These are phyloP conservation scores for Euleptes europaea DNA, from an alignment of 2,113 vertebrate genomes.

Conservation along the genomic window DNA sequence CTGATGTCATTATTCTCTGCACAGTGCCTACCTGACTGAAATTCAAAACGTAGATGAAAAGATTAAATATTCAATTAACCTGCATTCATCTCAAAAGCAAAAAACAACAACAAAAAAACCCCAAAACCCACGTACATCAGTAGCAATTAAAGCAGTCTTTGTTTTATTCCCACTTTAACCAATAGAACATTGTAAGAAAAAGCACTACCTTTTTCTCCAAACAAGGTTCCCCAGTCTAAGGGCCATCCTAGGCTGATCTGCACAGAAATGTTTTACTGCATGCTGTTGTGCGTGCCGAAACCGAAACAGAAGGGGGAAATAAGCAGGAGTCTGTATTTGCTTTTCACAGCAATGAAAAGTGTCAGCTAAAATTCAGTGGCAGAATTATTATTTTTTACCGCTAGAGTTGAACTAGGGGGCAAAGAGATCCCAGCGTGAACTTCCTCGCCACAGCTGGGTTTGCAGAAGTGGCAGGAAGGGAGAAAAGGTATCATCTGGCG, in stretches of 20 bases:
- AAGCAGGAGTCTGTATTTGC: background rate
- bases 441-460: slow-evolving; percentile 1
- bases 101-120: background rate
- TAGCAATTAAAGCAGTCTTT: background rate
- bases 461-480: slow-evolving; percentile 11
- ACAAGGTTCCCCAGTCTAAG: background rate
- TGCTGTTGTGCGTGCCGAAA: background rate
- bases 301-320: background rate
- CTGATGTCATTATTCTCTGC: slow-evolving; percentile 1
- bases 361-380: background rate
- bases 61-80: background rate
- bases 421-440: background rate
- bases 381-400: background rate
- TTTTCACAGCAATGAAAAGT: slow-evolving; percentile 17
- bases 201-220: background rate
- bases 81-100: background rate
- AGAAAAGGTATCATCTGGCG: slow-evolving; percentile 26
- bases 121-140: slow-evolving; percentile 10
- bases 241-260: background rate
- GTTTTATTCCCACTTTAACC: slow-evolving; percentile 7
- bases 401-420: background rate
- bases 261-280: background rate
- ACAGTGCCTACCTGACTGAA: background rate
- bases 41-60: background rate
- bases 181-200: background rate